phyloP scores from a whole-genome alignment of 2,797 vertebrate genomes.

The Sebastes miniatus region DNA sequence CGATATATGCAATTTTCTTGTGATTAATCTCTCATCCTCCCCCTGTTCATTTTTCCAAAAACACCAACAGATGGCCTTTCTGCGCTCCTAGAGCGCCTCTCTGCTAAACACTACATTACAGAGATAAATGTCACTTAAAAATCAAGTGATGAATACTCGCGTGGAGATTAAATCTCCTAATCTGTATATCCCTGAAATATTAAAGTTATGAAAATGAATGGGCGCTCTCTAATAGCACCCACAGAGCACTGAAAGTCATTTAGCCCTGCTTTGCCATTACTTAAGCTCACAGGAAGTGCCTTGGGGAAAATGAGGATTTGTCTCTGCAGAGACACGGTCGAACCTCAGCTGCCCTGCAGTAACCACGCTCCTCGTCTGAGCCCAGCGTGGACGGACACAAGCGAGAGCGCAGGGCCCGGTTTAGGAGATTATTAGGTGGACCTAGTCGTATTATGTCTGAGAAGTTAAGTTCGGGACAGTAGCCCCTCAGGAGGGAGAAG shows the following conservation, averaged over 20 bases:
- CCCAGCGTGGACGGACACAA: slow-evolving; percentile 4
- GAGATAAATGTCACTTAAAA: slow-evolving; percentile 75
- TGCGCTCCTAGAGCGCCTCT: slow-evolving; percentile 35
- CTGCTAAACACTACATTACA: slow-evolving; percentile 44
- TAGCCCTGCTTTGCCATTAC: slow-evolving; percentile 46
- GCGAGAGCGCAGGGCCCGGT: slow-evolving; percentile 7
- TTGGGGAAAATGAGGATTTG: slow-evolving; percentile 50
- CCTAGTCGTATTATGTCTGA: slow-evolving; percentile 36
- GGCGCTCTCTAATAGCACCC: background rate
- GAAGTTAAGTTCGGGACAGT: slow-evolving; percentile 41
- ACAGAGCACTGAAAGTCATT: slow-evolving; percentile 39
- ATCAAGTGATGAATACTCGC: slow-evolving; percentile 65
- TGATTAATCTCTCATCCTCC: slow-evolving; percentile 37
- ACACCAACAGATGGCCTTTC: slow-evolving; percentile 70
- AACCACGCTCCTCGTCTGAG: slow-evolving; percentile 10
- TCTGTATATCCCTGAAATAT: slow-evolving; percentile 73
- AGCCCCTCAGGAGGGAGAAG: slow-evolving; percentile 16
- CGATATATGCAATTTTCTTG: slow-evolving; percentile 12
- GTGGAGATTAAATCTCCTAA: slow-evolving; percentile 68
- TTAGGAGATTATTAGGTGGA: slow-evolving; percentile 49
- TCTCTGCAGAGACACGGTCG: slow-evolving; percentile 32
- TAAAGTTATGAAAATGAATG: slow-evolving; percentile 59
- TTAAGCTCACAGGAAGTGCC: slow-evolving; percentile 48
- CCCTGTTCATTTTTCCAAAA: slow-evolving; percentile 43
- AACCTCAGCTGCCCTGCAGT: slow-evolving; percentile 39